Base-by-base conservation (phyloP, 1,140 invertebrate genomes). In the Plectus sambesii region DNA sequence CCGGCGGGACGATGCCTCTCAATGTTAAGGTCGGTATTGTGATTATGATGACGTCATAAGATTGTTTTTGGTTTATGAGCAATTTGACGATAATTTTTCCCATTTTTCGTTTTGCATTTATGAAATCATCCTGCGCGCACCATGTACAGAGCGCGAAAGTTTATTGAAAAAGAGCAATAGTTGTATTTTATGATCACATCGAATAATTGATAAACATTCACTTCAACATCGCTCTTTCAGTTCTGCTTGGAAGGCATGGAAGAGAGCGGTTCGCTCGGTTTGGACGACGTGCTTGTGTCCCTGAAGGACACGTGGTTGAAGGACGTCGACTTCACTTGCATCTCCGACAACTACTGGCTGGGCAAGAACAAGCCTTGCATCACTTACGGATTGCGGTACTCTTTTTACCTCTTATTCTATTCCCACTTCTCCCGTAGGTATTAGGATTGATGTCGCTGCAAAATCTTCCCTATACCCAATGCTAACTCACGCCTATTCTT, bases 241-340 rank as follows among this genome's bases (percentile, higher is more conserved):
- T 96, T 97, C 74, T 78, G 86, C 17, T 87, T 97, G 68, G 92
- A 98, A 78, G 89, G 86, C 37, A 98, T 98, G 92, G 93, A 98
- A 74, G 93, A 98, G 72, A 84, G 80, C 62, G 90, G 92, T 5
- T 94, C 88, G 51, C 84, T 87, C 71, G 92, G 92, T 24, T 73
- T 98, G 8, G 88, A 97, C 70, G 83, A 87, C 2, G 70, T 94
- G 12, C 72, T 98, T 1, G 72, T 78, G 53, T 68, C 79, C 3
- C 74, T 77, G 53, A 87, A 88, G 70, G 76, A 81, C 47, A 73
- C 70, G 43, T 97, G 93, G 43, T 59, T 66, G 19, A 26, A 72
- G 59, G 77, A 79, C 68, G 80, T 90, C 0, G 90, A 97, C 70
- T 94, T 81, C 74, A 86, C 94, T 25, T 96, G 89, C 69, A 96